Conservation (phyloP, 2,113 vertebrate genomes). For the Polyodon spathula region DNA sequence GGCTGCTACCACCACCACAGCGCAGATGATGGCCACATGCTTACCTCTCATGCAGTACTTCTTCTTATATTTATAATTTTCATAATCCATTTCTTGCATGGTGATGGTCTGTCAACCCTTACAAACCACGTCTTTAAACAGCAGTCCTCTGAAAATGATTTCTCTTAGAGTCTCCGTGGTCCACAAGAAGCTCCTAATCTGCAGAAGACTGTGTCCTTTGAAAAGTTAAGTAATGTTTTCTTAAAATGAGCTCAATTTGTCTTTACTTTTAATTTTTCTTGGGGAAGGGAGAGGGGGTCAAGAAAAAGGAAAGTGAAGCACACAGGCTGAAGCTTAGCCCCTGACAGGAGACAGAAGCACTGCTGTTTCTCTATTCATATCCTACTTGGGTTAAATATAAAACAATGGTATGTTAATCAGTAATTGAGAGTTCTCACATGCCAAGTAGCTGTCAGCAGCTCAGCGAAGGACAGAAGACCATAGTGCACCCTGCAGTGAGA, state of each 20-base stretch:
- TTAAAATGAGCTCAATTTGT: too few species aligned
- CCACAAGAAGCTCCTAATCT: too few species aligned
- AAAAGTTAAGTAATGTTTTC: too few species aligned
- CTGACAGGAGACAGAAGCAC: background rate
- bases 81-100: slow-evolving; percentile 60
- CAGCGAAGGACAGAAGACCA: too few species aligned
- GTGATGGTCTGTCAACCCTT: slow-evolving; percentile 4
- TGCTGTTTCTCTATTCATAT: slow-evolving; percentile 38
- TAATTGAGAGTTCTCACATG: slow-evolving; percentile 38
- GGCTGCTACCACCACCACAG: slow-evolving; percentile 50
- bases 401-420: slow-evolving; percentile 61
- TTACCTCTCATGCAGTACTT: slow-evolving; percentile 67
- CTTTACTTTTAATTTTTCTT: background rate
- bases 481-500: too few species aligned
- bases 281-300: background rate
- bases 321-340: slow-evolving; percentile 7
- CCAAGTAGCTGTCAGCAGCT: too few species aligned
- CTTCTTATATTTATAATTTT: slow-evolving; percentile 53
- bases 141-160: too few species aligned
- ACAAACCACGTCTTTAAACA: too few species aligned
- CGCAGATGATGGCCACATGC: slow-evolving; percentile 70
- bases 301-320: background rate
- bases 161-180: too few species aligned
- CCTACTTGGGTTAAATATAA: slow-evolving; percentile 67
- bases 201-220: too few species aligned